Percentiles rank a stretch among this genome's conserved stretches.
Conservation (phyloP, 2,113 vertebrate species). For the Alligator sinensis region DNA sequence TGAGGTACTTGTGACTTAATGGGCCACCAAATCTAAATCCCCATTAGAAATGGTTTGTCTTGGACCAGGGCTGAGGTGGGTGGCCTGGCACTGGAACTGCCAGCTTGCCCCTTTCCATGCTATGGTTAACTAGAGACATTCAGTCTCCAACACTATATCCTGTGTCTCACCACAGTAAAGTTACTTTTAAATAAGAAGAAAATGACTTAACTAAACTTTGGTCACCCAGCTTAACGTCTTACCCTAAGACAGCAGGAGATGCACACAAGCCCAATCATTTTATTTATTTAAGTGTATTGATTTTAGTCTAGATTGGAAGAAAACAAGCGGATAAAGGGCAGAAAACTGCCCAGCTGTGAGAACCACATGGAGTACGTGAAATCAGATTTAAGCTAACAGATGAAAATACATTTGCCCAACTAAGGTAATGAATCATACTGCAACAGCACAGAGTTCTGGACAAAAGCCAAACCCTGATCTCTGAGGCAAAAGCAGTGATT, state of each 20-base stretch:
- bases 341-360: conserved; percentile 70
- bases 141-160: neutral
- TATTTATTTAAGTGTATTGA: conserved; percentile 76
- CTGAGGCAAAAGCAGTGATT: conserved; percentile 38
- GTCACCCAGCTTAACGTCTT: conserved; percentile 52
- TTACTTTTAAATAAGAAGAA: conserved; percentile 49
- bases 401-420: conserved; percentile 69
- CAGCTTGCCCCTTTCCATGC: neutral
- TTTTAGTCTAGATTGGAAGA: conserved; percentile 65
- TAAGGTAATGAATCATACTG: conserved; percentile 65
- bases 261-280: conserved; percentile 32
- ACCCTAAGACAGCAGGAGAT: conserved; percentile 54
- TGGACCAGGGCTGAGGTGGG: rapidly evolving
- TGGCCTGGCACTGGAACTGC: neutral
- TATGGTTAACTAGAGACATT: neutral
- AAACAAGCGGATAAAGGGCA: conserved; percentile 62
- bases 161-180: neutral
- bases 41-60: neutral
- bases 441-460: conserved; percentile 47
- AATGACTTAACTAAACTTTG: conserved; percentile 67
- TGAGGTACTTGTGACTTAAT: neutral
- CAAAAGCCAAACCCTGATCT: conserved; percentile 50
- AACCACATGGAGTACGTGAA: conserved; percentile 49
- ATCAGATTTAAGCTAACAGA: conserved; percentile 71
- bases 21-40: neutral